Conservation (phyloP, 2,797 vertebrate species). For the Cuniculus paca region DNA sequence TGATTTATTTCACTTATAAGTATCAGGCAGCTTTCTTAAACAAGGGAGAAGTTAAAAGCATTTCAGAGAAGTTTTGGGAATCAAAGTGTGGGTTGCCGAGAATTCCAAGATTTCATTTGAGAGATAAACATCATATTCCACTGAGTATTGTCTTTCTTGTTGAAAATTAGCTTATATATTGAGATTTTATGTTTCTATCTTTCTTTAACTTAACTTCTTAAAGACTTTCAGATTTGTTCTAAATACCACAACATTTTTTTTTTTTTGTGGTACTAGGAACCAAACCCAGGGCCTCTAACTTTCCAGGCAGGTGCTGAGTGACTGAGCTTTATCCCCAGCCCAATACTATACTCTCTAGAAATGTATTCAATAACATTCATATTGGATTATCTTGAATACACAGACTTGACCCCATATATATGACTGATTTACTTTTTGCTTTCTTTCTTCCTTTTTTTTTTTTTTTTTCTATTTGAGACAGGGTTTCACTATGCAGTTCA, state of each 20-base stretch:
- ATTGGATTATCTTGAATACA: background rate
- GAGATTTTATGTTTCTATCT: background rate
- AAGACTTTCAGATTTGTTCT: background rate
- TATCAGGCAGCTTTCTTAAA: background rate
- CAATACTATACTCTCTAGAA: background rate
- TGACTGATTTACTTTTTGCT: too few species aligned
- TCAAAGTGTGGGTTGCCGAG: background rate
- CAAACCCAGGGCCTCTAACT: background rate
- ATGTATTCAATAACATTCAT: background rate
- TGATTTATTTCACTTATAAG: too few species aligned
- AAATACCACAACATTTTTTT: background rate
- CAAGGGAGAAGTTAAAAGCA: background rate
- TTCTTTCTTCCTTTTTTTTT: too few species aligned
- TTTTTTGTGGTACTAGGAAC: background rate
- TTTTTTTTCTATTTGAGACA: too few species aligned
- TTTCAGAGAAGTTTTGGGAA: background rate
- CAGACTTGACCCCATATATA: background rate
- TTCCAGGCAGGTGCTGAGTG: too few species aligned
- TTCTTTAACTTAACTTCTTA: background rate
- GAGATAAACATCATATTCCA: background rate
- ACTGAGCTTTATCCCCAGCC: too few species aligned
- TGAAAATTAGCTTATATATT: background rate
- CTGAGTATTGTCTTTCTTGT: background rate
- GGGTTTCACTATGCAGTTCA: too few species aligned
- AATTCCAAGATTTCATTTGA: background rate